Conservation (phyloP, 1,140 invertebrate species). For the Euwallacea similis region DNA sequence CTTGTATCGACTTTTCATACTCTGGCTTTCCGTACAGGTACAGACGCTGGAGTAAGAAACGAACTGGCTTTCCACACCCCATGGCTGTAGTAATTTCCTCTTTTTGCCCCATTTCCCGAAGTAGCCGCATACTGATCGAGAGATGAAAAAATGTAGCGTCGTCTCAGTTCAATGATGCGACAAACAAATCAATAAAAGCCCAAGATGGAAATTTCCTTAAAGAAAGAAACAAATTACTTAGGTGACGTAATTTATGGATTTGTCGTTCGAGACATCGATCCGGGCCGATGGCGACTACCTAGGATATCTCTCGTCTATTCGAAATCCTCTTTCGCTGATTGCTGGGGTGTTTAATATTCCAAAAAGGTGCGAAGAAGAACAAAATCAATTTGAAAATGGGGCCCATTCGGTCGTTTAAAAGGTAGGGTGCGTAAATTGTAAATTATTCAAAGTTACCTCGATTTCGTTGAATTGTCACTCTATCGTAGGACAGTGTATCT, state of each 20-base stretch:
- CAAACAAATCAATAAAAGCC: too few relatives aligned
- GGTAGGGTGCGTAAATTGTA: slow-evolving; percentile 25
- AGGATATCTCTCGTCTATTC: slow-evolving; percentile 5
- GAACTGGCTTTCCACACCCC: too few relatives aligned
- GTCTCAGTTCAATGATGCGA: too few relatives aligned
- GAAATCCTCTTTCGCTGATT: slow-evolving; percentile 31
- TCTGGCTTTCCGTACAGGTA: too few relatives aligned
- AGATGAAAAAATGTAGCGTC: too few relatives aligned
- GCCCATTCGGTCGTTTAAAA: slow-evolving; percentile 11
- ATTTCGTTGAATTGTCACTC: slow-evolving; percentile 7
- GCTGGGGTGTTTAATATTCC: slow-evolving; percentile 34
- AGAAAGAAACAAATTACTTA: background rate
- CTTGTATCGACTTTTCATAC: background rate
- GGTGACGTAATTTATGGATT: slow-evolving; percentile 5
- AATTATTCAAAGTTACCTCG: slow-evolving; percentile 34
- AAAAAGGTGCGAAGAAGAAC: slow-evolving; percentile 37
- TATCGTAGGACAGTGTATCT: slow-evolving; percentile 7
- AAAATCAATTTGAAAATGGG: slow-evolving; percentile 36
- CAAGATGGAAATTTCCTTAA: background rate
- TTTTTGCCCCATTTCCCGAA: too few relatives aligned
- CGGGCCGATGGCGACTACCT: background rate
- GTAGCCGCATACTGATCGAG: too few relatives aligned
- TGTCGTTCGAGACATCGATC: slow-evolving; percentile 10
- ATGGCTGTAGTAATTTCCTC: too few relatives aligned
- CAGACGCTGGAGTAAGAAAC: too few relatives aligned